A percentile compares a stretch with the other conserved stretches of the same genome.
These are phyloP conservation scores for Eucriotettix oculatus DNA, from an alignment of 2,888 invertebrate genomes.

Conservation along the genomic window DNA sequence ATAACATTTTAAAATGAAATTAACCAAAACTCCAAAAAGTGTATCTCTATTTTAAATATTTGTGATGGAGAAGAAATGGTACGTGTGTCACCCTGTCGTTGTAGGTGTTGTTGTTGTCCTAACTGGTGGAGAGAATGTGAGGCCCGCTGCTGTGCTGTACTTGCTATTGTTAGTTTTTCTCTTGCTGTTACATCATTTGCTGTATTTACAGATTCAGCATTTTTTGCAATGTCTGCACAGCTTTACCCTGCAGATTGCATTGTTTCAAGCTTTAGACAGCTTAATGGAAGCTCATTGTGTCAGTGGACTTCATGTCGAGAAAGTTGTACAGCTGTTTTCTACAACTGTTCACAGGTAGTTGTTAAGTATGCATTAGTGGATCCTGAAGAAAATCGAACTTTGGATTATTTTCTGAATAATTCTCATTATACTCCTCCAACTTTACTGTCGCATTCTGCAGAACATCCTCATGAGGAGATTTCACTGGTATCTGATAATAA, in stretches of 20 bases:
- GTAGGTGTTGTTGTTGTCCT: neutral
- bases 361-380: conserved; percentile 13
- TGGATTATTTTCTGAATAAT: neutral
- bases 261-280: conserved; percentile 4
- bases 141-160: conserved; percentile 12
- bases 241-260: conserved; percentile 13
- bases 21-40: too few relatives aligned
- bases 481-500: neutral
- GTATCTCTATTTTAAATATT: too few relatives aligned
- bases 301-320: conserved; percentile 21
- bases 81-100: neutral
- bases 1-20: too few relatives aligned
- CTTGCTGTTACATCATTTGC: conserved; percentile 10
- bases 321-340: conserved; percentile 20
- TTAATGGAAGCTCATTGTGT: conserved; percentile 18
- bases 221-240: conserved; percentile 16
- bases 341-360: conserved; percentile 18
- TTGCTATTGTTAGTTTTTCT: conserved; percentile 12
- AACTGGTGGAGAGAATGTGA: conserved; percentile 12
- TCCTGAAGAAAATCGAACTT: neutral
- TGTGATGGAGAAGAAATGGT: neutral
- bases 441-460: neutral
- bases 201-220: conserved; percentile 18
- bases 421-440: neutral
- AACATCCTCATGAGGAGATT: too few relatives aligned